Evolutionary conservation across 2,888 invertebrate species (phyloP).

Genomic region (Pardosa pseudoannulata): DNA sequence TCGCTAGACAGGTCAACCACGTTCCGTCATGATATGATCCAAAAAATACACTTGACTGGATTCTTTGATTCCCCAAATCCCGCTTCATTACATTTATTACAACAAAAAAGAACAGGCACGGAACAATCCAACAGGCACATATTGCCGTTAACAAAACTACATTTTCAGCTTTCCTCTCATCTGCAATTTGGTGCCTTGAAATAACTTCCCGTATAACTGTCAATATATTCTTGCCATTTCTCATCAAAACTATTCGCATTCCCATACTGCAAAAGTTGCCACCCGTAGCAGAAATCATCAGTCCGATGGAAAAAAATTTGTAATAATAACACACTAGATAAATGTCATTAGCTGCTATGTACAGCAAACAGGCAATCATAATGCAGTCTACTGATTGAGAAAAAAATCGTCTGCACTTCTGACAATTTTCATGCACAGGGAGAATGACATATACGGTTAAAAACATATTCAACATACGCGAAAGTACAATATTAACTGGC

Average conservation of each 20-base stretch:
- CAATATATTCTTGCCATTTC: not conserved
- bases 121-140: constrained; percentile 5
- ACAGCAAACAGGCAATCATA: not conserved
- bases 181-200: not conserved
- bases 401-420: not conserved
- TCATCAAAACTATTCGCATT: constrained; percentile 32
- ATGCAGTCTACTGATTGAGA: not conserved
- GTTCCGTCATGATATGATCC: not conserved
- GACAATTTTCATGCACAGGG: constrained; percentile 18
- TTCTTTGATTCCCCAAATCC: not conserved
- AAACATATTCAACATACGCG: no score
- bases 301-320: constrained; percentile 1
- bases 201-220: not conserved
- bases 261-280: constrained; percentile 36
- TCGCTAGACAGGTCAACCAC: not conserved
- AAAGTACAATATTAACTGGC: no score
- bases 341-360: constrained; percentile 5
- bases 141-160: not conserved
- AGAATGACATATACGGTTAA: constrained; percentile 22
- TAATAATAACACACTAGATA: not conserved
- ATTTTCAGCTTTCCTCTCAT: not conserved
- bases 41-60: not conserved
- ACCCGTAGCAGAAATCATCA: constrained; percentile 26
- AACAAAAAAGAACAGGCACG: not conserved
- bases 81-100: not conserved